Evolutionary conservation across 2,113 vertebrate species (phyloP).

Genomic region (Charadrius vociferus): DNA sequence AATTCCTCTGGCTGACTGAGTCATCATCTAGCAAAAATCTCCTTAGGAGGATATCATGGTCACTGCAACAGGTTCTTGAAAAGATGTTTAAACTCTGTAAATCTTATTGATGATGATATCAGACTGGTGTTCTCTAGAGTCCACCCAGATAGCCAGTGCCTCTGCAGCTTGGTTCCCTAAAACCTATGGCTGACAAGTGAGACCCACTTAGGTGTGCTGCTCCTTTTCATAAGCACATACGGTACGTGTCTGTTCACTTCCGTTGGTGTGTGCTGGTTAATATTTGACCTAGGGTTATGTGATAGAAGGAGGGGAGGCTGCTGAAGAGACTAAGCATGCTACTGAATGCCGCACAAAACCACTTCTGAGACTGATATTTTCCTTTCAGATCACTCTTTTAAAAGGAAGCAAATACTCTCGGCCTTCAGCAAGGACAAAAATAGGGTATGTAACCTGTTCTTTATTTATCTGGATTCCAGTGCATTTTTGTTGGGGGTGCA

Average conservation of each 20-base stretch:
- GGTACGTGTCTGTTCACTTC: background rate
- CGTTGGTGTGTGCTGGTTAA: background rate
- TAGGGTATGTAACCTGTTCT: background rate
- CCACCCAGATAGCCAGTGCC: background rate
- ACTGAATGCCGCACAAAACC: background rate
- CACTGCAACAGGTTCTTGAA: background rate
- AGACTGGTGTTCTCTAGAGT: background rate
- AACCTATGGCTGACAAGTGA: background rate
- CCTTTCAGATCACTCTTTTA: background rate
- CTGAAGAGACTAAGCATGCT: background rate
- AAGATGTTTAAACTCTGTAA: background rate
- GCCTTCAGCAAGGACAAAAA: background rate
- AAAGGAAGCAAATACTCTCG: background rate
- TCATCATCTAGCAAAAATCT: background rate
- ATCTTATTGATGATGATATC: background rate
- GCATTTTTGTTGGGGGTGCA: background rate
- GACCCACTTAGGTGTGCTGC: background rate
- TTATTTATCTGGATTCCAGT: background rate
- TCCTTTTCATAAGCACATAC: background rate
- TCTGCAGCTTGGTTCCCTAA: background rate
- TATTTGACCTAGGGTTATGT: background rate
- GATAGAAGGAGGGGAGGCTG: fast-evolving
- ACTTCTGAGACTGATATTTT: background rate
- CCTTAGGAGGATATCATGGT: background rate
- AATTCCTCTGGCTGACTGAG: background rate